Evolutionary conservation across 53 echinoderm and acorn worm genomes (phyloP).

Genomic region (Patiria pectinifera): DNA sequence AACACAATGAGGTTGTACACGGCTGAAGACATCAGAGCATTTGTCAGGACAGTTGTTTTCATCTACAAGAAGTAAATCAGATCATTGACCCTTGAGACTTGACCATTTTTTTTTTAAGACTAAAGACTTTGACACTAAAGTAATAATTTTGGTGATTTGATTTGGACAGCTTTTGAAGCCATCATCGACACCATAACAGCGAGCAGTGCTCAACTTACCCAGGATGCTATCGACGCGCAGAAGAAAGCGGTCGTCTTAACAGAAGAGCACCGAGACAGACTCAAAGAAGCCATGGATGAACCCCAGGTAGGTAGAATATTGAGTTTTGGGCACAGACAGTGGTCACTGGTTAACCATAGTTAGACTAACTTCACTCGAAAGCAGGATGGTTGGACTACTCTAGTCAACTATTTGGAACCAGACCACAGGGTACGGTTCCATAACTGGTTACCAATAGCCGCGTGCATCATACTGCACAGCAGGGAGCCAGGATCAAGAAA

Average conservation of each 20-base stretch:
- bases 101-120: background rate
- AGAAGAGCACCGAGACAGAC: constrained; percentile 80
- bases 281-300: constrained; percentile 86
- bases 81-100: too few relatives aligned
- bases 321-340: background rate
- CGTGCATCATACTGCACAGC: too few relatives aligned
- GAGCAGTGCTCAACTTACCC: constrained; percentile 60
- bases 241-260: constrained; percentile 74
- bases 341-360: background rate
- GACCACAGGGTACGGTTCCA: too few relatives aligned
- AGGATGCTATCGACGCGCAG: constrained; percentile 78
- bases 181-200: constrained; percentile 65
- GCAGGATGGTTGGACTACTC: too few relatives aligned
- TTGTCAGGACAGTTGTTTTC: too few relatives aligned
- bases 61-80: too few relatives aligned
- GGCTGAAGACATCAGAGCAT: too few relatives aligned
- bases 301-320: constrained; percentile 38
- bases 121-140: background rate
- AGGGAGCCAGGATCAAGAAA: too few relatives aligned
- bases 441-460: too few relatives aligned
- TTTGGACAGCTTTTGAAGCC: constrained; percentile 76
- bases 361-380: too few relatives aligned
- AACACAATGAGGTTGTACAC: too few relatives aligned
- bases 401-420: too few relatives aligned
- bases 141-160: background rate